Evolutionary conservation across 2,888 invertebrate species (phyloP), one percentile per base, ranked within the genome.

Genomic region (Drosophila percnosoma): DNA sequence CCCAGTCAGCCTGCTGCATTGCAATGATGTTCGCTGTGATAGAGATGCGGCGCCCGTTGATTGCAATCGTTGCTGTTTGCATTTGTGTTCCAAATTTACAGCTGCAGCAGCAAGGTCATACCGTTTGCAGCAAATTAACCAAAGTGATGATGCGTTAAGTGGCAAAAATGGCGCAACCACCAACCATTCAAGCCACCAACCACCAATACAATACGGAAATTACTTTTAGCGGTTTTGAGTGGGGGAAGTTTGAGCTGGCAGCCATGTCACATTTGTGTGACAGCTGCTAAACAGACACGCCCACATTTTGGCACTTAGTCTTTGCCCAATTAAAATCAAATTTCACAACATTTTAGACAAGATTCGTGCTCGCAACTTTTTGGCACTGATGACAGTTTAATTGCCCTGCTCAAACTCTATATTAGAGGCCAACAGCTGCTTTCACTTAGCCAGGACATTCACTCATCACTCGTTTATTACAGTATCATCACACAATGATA

Each of bases 71-170:
- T 55, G 75, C 70, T 74, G 75, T 70, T 82, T 81, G 76, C 77
- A 83, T 86, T 88, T 87, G 87, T 82, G 80, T 88, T 88, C 88
- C 85, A 89, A 85, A 90, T 90, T 88, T 90, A 90, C 90, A 90
- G 87, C 87, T 90, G 81, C 88, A 85, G 70, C 86, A 82, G 73
- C 78, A 78, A 78, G 78, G 78, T 78, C 78, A 75, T 42, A 66
- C 65, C 68, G 60, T 34, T 55, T 75, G 77, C 78, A 68, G 74
- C 85, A 87, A 83, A 89, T 88, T 89, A 89, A 57, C 86, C 77
- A 76, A 88, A 89, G 87, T 84, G 89, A 87, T 88, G 88, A 88
- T 86, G 88, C 88, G 87, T 87, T 78, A 89, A 88, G 83, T 83
- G 76, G 81, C 76, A 76, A 78, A 78, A 77, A 74, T 85, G 84